Percentiles rank a stretch among this genome's conserved stretches.
These are phyloP conservation scores for Aspidiotus destructor DNA, from an alignment of 2,888 invertebrate genomes.

Conservation along the genomic window DNA sequence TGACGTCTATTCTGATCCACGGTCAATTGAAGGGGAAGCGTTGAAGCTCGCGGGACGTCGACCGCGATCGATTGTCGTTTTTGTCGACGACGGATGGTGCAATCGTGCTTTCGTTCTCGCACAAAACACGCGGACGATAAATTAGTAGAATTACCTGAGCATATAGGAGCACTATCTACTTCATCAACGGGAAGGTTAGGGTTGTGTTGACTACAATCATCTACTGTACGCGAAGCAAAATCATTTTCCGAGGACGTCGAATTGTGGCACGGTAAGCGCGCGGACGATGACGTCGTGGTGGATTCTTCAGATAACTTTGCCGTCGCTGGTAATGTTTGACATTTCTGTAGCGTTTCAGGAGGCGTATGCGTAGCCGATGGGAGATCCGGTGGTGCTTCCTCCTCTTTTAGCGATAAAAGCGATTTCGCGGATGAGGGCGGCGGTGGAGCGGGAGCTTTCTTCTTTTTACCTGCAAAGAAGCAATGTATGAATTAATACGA, in stretches of 20 bases:
- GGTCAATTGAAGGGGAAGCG: background rate
- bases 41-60: background rate
- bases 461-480: conserved; percentile 45
- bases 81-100: conserved; percentile 5
- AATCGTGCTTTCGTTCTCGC: background rate
- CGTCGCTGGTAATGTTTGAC: conserved; percentile 32
- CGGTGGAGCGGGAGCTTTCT: conserved; percentile 52
- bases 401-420: conserved; percentile 34
- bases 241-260: background rate
- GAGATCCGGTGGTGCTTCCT: conserved; percentile 6
- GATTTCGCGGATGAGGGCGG: conserved; percentile 39
- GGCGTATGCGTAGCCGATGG: background rate
- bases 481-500: too few relatives aligned
- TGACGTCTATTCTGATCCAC: background rate
- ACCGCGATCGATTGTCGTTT: background rate
- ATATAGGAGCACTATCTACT: conserved; percentile 15
- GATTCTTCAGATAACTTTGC: conserved; percentile 11
- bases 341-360: conserved; percentile 22
- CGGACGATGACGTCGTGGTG: background rate
- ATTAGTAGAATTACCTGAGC: background rate
- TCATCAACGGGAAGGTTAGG: conserved; percentile 5
- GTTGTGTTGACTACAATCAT: conserved; percentile 4
- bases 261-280: background rate
- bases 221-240: conserved; percentile 2
- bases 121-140: background rate